Conservation (phyloP, 2,113 vertebrate species). For the Ia io region DNA sequence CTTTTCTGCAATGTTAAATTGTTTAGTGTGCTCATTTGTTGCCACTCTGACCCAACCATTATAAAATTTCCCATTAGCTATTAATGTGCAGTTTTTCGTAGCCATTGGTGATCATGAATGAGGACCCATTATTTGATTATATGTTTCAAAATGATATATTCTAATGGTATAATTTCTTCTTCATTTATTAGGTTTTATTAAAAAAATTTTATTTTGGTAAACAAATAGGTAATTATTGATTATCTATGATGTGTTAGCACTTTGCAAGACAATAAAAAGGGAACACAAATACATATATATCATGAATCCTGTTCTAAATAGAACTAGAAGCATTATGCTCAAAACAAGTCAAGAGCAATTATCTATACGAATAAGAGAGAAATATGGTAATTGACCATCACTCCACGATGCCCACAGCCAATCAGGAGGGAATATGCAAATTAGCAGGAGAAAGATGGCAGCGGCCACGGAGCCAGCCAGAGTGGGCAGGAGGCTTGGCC, state of each 20-base stretch:
- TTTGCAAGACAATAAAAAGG: background rate
- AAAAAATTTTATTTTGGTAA: conserved; percentile 7
- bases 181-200: background rate
- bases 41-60: background rate
- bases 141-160: background rate
- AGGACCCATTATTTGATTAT: background rate
- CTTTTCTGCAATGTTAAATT: background rate
- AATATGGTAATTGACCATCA: too few relatives aligned
- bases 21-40: background rate
- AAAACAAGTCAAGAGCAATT: background rate
- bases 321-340: background rate
- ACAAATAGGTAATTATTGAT: background rate
- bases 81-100: background rate
- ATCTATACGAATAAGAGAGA: background rate
- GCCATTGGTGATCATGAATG: background rate
- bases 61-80: background rate
- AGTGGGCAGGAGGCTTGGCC: too few relatives aligned
- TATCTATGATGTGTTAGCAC: background rate
- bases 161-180: background rate
- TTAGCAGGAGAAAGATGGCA: too few relatives aligned
- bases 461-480: too few relatives aligned
- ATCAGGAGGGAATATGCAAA: too few relatives aligned
- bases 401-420: too few relatives aligned
- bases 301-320: background rate
- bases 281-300: background rate